These are phyloP conservation scores for Morbakka virulenta DNA, from an alignment of 30 jellyfish, hydroid and myxozoan genomes.

Conservation along the genomic window DNA sequence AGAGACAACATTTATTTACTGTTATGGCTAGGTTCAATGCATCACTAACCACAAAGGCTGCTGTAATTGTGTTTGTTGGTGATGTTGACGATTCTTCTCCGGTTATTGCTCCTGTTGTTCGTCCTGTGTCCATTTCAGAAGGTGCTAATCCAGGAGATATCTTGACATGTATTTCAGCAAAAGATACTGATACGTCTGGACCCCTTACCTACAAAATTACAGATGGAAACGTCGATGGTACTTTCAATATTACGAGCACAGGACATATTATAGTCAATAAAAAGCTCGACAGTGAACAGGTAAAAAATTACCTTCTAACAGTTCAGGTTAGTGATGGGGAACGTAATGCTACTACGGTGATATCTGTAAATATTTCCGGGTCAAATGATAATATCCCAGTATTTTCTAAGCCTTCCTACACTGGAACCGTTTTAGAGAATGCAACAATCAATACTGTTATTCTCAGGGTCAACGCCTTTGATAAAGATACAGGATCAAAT, in stretches of 20 bases:
- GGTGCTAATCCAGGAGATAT: constrained; percentile 51
- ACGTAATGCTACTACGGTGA: constrained; percentile 10
- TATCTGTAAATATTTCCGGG: constrained; percentile 23
- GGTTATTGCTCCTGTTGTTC: constrained; percentile 12
- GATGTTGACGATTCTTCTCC: constrained; percentile 80
- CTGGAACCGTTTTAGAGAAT: constrained; percentile 41
- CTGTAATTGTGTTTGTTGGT: constrained; percentile 61
- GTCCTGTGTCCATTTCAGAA: constrained; percentile 57
- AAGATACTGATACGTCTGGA: constrained; percentile 55
- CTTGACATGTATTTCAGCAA: constrained; percentile 32
- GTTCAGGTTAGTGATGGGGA: constrained; percentile 62
- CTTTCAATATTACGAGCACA: constrained; percentile 55
- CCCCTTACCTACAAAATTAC: constrained; percentile 58
- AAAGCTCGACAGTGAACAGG: constrained; percentile 6
- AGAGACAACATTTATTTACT: constrained; percentile 47
- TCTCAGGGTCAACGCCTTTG: constrained; percentile 44
- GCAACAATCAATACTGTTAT: constrained; percentile 20
- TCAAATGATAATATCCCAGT: constrained; percentile 51
- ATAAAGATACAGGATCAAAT: background rate
- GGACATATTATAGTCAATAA: constrained; percentile 72
- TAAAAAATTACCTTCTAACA: constrained; percentile 14
- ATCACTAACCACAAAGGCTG: constrained; percentile 32
- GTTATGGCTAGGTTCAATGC: constrained; percentile 55
- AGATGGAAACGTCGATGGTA: constrained; percentile 56
- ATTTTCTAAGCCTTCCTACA: constrained; percentile 35